Base-by-base conservation (phyloP, 2,888 invertebrate species). In the Synanthedon andrenaeformis region DNA sequence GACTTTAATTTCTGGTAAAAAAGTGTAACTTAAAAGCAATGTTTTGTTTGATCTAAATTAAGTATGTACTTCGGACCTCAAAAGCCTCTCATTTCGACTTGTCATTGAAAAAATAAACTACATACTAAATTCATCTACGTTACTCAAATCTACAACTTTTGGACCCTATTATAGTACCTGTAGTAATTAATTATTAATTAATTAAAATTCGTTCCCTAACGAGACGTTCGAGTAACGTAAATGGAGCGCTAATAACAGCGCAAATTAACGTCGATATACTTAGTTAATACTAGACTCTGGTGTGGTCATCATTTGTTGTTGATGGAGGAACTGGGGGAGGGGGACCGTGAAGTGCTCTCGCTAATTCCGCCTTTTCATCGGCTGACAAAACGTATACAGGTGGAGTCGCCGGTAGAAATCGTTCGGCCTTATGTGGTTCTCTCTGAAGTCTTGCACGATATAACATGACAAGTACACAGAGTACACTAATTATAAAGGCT, bases 401-500 rank as follows among this genome's bases (percentile, higher is more conserved):
- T 14, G 91, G 89, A 8, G 89, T 90, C 42, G 89, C 84, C 0
- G 92, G 90, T 1, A 92, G 82, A 65, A 92, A 92, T 48, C 91
- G 75, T 61, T 90, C 89, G 0, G 89, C 89, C 57, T 89, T 87
- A 55, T 89, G 89, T 2, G 84, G 83, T 55, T 88, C 86, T 11
- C 87, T 64, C 60, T 88, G 89, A 28, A 90, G 70, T 56, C 84
- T 74, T 11, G 89, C 88, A 11, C 93, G 90, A 73, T 94, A 94
- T 12, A 94, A 79, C 89, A 94, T 91, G 3, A 94, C 89, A 12
- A 94, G 88, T 3, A 94, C 91, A 35, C 93, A 91, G 17, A 94
- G 86, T 17, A 94, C 91, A 70, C 93, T 93, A 70, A 94, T 93
- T 55, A 94, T 89, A 68, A 94, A 94, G 0, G 94, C 93, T 4